These are phyloP conservation scores for Carcharodon carcharias DNA, from an alignment of 2,797 vertebrate species.

Conservation along the genomic window DNA sequence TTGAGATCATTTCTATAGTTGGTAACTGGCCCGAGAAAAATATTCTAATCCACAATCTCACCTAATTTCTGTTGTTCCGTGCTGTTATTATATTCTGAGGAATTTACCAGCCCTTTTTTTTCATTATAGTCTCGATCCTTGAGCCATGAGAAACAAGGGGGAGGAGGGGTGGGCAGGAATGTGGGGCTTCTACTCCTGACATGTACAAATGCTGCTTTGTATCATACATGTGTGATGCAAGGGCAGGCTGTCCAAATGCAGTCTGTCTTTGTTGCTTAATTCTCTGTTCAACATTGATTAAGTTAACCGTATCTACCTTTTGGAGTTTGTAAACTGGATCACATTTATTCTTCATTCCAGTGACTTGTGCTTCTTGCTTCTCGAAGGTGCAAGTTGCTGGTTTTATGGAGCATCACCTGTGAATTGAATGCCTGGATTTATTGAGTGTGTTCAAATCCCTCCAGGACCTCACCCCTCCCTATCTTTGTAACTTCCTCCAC, in stretches of 20 bases:
- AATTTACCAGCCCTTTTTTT: neutral
- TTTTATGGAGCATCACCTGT: neutral
- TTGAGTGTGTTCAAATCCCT: neutral
- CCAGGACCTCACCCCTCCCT: neutral
- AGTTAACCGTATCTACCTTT: neutral
- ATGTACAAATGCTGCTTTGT: too few relatives aligned
- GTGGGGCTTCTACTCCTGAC: neutral
- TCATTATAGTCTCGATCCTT: neutral
- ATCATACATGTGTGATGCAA: neutral
- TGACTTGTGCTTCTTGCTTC: neutral
- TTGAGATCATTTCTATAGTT: neutral
- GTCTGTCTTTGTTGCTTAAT: neutral
- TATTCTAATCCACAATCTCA: neutral
- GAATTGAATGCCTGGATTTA: neutral
- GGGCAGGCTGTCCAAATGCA: neutral
- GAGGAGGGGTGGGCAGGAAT: too few relatives aligned
- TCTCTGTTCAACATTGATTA: neutral
- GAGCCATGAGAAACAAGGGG: neutral
- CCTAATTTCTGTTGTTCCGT: neutral
- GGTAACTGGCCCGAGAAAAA: neutral
- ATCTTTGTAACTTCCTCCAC: too few relatives aligned
- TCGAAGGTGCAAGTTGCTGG: neutral
- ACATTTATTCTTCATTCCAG: neutral
- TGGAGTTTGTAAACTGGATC: neutral
- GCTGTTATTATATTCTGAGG: neutral